phyloP scores from a whole-genome alignment of 2,797 vertebrate genomes.

The Scyliorhinus canicula region DNA sequence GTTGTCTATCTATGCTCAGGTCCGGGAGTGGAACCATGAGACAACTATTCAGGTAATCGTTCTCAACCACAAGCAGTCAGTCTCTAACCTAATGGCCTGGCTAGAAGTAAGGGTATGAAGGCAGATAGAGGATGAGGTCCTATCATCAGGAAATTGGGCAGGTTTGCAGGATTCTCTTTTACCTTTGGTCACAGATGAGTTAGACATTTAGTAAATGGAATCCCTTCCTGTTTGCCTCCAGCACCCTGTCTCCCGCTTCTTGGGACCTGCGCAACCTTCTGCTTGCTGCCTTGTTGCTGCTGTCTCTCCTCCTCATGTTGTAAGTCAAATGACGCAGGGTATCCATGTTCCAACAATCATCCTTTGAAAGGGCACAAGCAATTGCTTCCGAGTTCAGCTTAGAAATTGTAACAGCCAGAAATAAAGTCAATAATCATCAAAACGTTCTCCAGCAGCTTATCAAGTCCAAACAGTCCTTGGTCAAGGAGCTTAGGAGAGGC shows the following conservation, averaged over 20 bases:
- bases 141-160: not conserved
- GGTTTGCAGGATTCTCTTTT: not conserved
- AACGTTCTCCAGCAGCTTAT: not conserved
- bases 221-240: not conserved
- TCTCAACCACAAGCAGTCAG: not conserved
- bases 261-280: not conserved
- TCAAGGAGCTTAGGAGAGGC: not conserved
- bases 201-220: not conserved
- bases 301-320: not conserved
- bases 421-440: not conserved
- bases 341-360: not conserved
- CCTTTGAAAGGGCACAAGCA: not conserved
- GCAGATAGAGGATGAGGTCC: not conserved
- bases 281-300: not conserved
- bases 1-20: not conserved
- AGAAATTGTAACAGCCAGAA: not conserved
- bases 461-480: too few species aligned
- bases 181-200: not conserved
- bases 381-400: not conserved
- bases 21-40: not conserved
- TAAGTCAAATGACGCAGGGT: not conserved
- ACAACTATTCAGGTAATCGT: not conserved
- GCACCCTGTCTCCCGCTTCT: not conserved
- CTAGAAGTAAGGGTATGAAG: not conserved
- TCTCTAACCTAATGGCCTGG: not conserved